Base-by-base conservation (phyloP, 1,140 invertebrate genomes). In the Leptinotarsa texana region DNA sequence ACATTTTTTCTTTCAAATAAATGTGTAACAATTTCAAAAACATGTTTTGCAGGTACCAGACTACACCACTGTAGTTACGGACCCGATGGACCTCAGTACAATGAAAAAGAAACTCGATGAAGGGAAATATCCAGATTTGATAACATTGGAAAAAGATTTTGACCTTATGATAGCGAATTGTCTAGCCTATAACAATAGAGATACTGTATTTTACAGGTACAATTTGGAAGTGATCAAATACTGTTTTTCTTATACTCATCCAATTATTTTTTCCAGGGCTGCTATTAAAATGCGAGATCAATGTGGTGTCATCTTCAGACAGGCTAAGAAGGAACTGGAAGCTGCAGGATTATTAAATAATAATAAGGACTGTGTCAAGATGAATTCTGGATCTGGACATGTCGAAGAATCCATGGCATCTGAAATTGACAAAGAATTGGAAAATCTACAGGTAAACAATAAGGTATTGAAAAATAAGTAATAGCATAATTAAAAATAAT, bases 1-100 rank as follows among this genome's bases (percentile, higher is more conserved):
- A 67, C 0, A 67, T 13, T 67, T 67, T 4, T 67, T 67, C 66
- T 17, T 48, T 90, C 89, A 0, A 91, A 91, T 89, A 90, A 91
- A 80, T 72, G 3, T 69, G 18, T 18, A 18, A 18, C 51, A 17
- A 57, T 57, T 57, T 57, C 51, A 18, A 57, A 57, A 17, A 57
- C n/a, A n/a, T n/a, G 4, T 77, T 75, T 33, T 77, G 61, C 81
- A 92, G 90, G 93, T 98, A 57, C 94, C 95, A 63, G 96, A 98
- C 86, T 99, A 98, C 86, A 90, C 93, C 66, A 92, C 95, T 17
- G 93, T 98, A 71, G 96, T 99, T 1, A 93, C 95, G 73, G 88
- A 95, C 78, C 97, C 98, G 0, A 99, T 99, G 96, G 97, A 99
- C 86, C 89, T 99, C 57, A 94, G 94, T 63, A 98, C 96, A 0